Conservation (phyloP, 2,113 vertebrate species). For the Chitala chitala region DNA sequence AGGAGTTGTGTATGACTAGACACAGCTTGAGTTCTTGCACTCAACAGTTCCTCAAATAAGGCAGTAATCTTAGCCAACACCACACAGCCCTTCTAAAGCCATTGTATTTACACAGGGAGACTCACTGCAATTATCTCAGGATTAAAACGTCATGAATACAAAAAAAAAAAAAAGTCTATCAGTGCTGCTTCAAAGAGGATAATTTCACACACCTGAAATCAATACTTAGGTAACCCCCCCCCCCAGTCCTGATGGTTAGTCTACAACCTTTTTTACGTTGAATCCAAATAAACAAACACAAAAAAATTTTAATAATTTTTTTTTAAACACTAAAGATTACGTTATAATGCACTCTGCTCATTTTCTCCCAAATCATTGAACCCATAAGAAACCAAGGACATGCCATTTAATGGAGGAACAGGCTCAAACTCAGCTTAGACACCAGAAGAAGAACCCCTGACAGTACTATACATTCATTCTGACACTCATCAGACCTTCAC, state of each 20-base stretch:
- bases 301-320: no score
- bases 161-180: conserved; percentile 28
- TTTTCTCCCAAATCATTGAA: not conserved
- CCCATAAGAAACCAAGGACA: no score
- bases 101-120: not conserved
- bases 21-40: not conserved
- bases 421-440: not conserved
- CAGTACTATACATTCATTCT: not conserved
- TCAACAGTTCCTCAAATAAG: not conserved
- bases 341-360: conserved; percentile 30
- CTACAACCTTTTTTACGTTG: no score
- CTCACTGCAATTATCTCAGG: conserved; percentile 46
- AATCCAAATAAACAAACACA: no score
- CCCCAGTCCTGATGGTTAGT: no score
- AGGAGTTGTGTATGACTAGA: not conserved
- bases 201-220: conserved; percentile 58
- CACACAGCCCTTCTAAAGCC: not conserved
- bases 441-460: conserved; percentile 27
- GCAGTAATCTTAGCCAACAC: not conserved
- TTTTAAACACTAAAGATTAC: no score
- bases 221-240: conserved; percentile 59
- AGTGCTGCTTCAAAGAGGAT: conserved; percentile 55
- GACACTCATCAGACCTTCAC: not conserved
- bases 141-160: conserved; percentile 55
- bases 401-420: not conserved